Evolutionary conservation across 1,140 invertebrate genomes (phyloP), one percentile per base, ranked within the genome.

Genomic region (Drosophila ficusphila): DNA sequence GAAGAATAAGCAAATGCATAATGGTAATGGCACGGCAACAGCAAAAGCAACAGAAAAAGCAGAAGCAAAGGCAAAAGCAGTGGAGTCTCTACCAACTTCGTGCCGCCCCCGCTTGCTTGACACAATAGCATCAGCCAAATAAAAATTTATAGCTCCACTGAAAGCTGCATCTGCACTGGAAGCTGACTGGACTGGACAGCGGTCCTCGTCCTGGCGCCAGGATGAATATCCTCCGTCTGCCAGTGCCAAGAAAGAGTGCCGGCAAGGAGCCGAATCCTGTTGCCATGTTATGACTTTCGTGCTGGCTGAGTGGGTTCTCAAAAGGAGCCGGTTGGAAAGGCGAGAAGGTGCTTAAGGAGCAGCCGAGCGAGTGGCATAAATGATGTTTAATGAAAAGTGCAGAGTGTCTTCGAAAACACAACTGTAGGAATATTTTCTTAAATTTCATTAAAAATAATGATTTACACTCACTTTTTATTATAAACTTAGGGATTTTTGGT

Each of bases 101-200:
- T 51, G 29, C 46, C 16, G 9, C 39, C 53, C 58, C 34, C 61
- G 11, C 47, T 48, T 53, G 39, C 81, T 81, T 86, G 82, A 79
- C 81, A 85, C 81, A 85, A 86, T 81, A 62, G 81, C 81, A 86
- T 57, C 65, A 76, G 52, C 76, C 76, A 86, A 86, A 86, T 86
- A 86, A 86, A 88, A 86, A 86, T 86, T 86, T 86, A 86, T 86
- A 41, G 82, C 77, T 75, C 72, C 75, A 41, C 53, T 86, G 74
- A 88, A 86, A 86, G 77, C 77, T 88, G 82, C 73, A 86, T 58
- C 64, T 51, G 74, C 73, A 52, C 34, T 31, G 54, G 54, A 23
- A 67, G 58, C 69, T 56, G 41, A 52, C 49, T 70, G 51, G 25
- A 47, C 67, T 69, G 79, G 57, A 68, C 49, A 54, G 23, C 34